Evolutionary conservation across 53 echinoderm and acorn worm genomes (phyloP).

Genomic region (Crossaster papposus): DNA sequence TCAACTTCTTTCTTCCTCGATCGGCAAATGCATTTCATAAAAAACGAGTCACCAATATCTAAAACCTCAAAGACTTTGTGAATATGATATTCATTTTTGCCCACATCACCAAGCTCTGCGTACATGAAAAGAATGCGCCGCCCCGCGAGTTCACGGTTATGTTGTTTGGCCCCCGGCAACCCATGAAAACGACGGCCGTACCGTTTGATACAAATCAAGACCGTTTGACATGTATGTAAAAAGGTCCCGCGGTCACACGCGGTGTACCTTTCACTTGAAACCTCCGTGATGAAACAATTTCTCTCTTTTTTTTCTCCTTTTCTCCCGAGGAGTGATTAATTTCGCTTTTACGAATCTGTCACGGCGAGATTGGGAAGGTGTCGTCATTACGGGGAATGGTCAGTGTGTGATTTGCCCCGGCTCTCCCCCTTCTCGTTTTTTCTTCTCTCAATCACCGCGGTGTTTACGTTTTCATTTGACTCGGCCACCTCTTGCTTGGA

Average conservation of each 20-base stretch:
- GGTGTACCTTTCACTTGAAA: conserved; percentile 20
- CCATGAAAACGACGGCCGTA: conserved; percentile 17
- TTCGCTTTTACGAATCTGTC: neutral
- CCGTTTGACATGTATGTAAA: neutral
- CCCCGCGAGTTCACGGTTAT: neutral
- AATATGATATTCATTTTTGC: neutral
- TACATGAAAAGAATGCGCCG: neutral
- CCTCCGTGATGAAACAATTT: conserved; percentile 32
- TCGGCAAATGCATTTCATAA: too few species aligned
- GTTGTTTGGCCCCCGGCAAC: conserved; percentile 8
- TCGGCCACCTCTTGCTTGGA: too few species aligned
- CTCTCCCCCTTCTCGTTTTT: too few species aligned
- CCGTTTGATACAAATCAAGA: conserved; percentile 34
- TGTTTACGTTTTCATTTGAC: conserved; percentile 30
- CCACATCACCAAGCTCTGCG: neutral
- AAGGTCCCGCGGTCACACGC: neutral
- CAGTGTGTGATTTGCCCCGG: neutral
- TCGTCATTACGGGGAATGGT: neutral
- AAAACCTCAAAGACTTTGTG: neutral
- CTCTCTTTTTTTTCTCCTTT: neutral
- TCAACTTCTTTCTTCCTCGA: too few species aligned
- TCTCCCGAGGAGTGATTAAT: conserved; percentile 29
- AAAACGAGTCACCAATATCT: too few species aligned
- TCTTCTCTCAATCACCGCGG: neutral
- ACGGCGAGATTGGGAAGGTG: neutral